These are phyloP conservation scores for Rhyacichthys aspro DNA, from an alignment of 2,797 vertebrate genomes.

Conservation along the genomic window DNA sequence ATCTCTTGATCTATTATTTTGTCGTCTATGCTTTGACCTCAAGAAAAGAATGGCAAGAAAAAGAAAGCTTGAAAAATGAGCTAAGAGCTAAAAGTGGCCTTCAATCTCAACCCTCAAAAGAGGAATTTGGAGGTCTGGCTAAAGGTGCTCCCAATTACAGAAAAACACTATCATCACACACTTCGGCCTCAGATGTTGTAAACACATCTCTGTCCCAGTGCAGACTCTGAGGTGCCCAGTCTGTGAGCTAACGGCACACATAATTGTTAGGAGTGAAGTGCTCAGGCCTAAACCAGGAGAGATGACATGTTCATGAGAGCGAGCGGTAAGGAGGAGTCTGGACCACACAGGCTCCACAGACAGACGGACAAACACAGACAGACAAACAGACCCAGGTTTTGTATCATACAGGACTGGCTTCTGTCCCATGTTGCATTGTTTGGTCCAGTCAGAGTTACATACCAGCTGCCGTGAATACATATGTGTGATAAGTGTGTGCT, in stretches of 20 bases:
- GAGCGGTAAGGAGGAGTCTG: slow-evolving; percentile 62
- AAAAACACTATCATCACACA: background rate
- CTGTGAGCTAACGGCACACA: slow-evolving; percentile 70
- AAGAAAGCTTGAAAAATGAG: too few relatives aligned
- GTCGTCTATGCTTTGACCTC: too few relatives aligned
- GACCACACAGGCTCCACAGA: slow-evolving; percentile 72
- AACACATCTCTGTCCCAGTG: slow-evolving; percentile 55
- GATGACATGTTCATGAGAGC: slow-evolving; percentile 40
- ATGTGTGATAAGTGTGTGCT: slow-evolving; percentile 22
- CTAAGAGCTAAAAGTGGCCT: too few relatives aligned
- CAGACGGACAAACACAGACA: background rate
- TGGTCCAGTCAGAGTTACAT: slow-evolving; percentile 59
- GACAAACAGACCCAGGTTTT: slow-evolving; percentile 36
- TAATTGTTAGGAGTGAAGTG: slow-evolving; percentile 74
- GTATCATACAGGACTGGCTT: slow-evolving; percentile 42
- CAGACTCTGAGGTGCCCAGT: slow-evolving; percentile 66
- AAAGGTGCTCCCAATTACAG: too few relatives aligned
- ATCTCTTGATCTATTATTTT: too few relatives aligned
- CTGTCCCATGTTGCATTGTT: slow-evolving; percentile 64
- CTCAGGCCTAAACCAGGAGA: slow-evolving; percentile 61
- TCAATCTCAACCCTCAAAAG: too few relatives aligned
- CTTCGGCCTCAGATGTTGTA: slow-evolving; percentile 52
- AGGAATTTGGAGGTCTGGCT: too few relatives aligned
- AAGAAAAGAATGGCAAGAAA: too few relatives aligned
- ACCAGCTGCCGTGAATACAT: slow-evolving; percentile 46